These are phyloP conservation scores for Anisognathus igniventris DNA, from an alignment of 2,797 vertebrate species.

Conservation along the genomic window DNA sequence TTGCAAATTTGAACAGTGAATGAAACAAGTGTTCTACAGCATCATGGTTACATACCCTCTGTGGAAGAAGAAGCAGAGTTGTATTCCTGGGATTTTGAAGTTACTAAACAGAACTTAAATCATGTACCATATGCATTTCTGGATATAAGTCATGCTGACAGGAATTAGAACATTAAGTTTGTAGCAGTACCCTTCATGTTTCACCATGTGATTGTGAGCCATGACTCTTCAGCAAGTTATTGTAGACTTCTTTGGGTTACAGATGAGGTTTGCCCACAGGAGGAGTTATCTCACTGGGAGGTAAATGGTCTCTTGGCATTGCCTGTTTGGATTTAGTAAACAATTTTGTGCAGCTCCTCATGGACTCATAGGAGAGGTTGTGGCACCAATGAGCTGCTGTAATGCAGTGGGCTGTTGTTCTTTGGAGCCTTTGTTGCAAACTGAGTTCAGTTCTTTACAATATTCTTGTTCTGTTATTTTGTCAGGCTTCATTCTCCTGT, in stretches of 20 bases:
- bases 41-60: fast-evolving
- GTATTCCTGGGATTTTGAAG: not conserved
- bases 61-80: not conserved
- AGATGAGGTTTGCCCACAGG: not conserved
- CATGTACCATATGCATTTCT: not conserved
- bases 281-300: not conserved
- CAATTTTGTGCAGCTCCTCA: not conserved
- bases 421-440: not conserved
- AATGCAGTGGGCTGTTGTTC: not conserved
- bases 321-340: not conserved
- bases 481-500: not conserved
- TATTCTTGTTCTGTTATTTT: not conserved
- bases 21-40: not conserved
- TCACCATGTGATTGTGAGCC: not conserved
- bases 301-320: not conserved
- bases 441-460: not conserved
- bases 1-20: not conserved
- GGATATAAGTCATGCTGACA: not conserved
- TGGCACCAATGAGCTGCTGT: not conserved
- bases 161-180: not conserved
- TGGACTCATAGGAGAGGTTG: not conserved
- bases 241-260: not conserved
- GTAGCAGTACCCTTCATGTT: not conserved
- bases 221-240: not conserved
- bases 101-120: not conserved